phyloP scores from a whole-genome alignment of 2,113 vertebrate genomes.

The Odocoileus virginianus region DNA sequence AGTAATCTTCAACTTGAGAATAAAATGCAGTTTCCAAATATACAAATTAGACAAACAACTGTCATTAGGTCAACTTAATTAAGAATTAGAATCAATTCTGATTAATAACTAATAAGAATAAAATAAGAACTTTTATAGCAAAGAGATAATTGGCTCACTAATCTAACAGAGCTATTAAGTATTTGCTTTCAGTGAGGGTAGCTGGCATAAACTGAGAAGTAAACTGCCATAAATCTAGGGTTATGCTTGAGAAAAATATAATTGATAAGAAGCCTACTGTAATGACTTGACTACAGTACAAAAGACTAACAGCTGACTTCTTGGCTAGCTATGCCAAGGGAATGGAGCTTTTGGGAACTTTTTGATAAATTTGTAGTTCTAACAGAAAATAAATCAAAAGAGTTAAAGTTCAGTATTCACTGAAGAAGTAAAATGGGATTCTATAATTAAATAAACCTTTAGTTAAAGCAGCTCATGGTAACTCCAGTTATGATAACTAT shows the following conservation, averaged over 20 bases:
- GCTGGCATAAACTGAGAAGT: neutral
- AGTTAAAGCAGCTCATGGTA: neutral
- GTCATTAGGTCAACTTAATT: neutral
- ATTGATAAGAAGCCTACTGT: neutral
- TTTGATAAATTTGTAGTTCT: neutral
- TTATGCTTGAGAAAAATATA: neutral
- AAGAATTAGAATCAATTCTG: conserved; percentile 11
- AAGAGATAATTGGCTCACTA: neutral
- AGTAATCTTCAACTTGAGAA: conserved; percentile 39
- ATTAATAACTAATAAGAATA: neutral
- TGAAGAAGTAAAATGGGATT: neutral
- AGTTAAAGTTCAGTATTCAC: neutral
- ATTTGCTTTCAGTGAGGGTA: neutral
- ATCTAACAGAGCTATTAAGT: neutral
- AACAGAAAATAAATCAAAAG: conserved; percentile 15
- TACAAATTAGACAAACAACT: neutral
- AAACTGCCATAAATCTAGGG: neutral
- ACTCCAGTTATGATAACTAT: neutral
- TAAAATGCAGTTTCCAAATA: neutral
- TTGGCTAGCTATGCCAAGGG: neutral
- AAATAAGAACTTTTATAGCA: neutral
- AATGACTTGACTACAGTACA: neutral
- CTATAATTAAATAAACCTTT: conserved; percentile 4
- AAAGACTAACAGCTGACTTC: neutral
- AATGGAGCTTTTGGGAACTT: neutral